Conservation (phyloP, 2,888 invertebrate genomes). For the Stenodema calcarata region DNA sequence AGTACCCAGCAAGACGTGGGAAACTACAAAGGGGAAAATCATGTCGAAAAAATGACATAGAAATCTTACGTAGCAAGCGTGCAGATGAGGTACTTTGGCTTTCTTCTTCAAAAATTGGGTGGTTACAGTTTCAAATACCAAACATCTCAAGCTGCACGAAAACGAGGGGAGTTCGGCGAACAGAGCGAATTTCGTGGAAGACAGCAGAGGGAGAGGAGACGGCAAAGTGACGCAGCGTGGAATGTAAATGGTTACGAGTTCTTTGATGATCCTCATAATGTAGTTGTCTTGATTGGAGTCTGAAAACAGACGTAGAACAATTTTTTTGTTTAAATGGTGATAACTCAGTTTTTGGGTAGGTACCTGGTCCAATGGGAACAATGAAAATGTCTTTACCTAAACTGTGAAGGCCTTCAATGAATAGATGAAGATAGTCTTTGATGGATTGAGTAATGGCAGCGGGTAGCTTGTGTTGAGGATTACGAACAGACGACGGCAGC, state of each 20-base stretch:
- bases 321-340: too few relatives aligned
- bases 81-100: constrained; percentile 56
- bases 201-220: background rate
- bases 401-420: constrained; percentile 65
- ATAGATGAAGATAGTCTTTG: constrained; percentile 65
- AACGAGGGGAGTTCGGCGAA: constrained; percentile 28
- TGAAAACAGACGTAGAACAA: constrained; percentile 51
- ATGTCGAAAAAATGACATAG: too few relatives aligned
- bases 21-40: too few relatives aligned
- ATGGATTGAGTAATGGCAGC: constrained; percentile 63
- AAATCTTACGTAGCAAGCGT: constrained; percentile 56
- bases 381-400: constrained; percentile 60
- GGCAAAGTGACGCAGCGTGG: constrained; percentile 57
- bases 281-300: constrained; percentile 56
- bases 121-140: background rate
- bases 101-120: constrained; percentile 56
- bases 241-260: constrained; percentile 57
- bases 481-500: constrained; percentile 64
- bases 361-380: too few relatives aligned
- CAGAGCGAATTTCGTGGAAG: constrained; percentile 43
- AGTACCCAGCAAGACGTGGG: too few relatives aligned
- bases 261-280: constrained; percentile 54
- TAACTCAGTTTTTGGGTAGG: too few relatives aligned
- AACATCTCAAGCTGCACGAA: constrained; percentile 45
- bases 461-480: constrained; percentile 62